Evolutionary conservation across 2,888 invertebrate species (phyloP).

Genomic region (Neuroscelio doddi): DNA sequence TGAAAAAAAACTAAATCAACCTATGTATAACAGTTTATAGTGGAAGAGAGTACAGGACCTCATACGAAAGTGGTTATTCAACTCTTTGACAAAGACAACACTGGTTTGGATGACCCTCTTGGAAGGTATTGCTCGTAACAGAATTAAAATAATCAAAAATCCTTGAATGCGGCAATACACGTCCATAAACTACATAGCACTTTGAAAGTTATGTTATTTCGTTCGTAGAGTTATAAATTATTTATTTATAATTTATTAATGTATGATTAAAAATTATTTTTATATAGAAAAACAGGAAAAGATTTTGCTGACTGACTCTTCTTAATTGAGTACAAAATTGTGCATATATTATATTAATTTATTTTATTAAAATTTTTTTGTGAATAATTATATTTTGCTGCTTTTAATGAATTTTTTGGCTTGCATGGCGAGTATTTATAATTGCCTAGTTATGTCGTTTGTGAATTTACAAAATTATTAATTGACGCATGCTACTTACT

Average conservation of each 20-base stretch:
- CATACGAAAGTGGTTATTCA: slow-evolving; percentile 74
- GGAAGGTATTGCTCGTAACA: slow-evolving; percentile 83
- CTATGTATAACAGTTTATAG: slow-evolving; percentile 74
- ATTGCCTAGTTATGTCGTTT: slow-evolving; percentile 3
- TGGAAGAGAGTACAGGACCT: slow-evolving; percentile 73
- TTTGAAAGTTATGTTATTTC: not conserved
- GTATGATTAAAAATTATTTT: not conserved
- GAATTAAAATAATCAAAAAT: slow-evolving; percentile 10
- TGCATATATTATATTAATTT: too few species aligned
- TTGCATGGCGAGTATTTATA: not conserved
- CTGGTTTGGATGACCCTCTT: slow-evolving; percentile 91
- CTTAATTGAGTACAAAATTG: not conserved
- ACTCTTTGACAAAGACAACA: slow-evolving; percentile 94
- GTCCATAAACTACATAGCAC: not conserved
- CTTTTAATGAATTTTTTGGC: slow-evolving; percentile 13
- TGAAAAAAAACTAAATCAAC: slow-evolving; percentile 44
- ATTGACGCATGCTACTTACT: slow-evolving; percentile 4
- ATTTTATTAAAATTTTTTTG: not conserved
- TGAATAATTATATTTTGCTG: slow-evolving; percentile 1
- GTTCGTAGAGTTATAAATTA: not conserved
- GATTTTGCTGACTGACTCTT: not conserved
- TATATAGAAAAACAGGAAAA: not conserved
- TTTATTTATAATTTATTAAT: not conserved
- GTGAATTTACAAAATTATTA: slow-evolving; percentile 10
- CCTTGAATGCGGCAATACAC: slow-evolving; percentile 9